phyloP scores from a whole-genome alignment of 1,140 invertebrate genomes.

The Globodera rostochiensis region DNA sequence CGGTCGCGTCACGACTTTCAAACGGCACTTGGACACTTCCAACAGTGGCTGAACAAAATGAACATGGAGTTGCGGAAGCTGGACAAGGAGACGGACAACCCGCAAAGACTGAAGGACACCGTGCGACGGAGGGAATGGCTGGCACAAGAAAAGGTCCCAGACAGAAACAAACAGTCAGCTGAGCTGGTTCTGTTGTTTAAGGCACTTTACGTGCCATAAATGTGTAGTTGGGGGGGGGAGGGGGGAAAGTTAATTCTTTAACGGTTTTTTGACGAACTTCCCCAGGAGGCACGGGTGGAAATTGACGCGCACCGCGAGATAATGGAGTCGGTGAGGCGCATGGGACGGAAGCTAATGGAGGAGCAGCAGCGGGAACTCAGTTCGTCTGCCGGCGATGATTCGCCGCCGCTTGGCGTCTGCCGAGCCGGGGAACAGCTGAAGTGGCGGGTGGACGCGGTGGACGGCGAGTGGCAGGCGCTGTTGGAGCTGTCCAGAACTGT shows the following conservation, averaged over 20 bases:
- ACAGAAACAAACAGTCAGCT: neutral
- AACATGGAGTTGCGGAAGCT: slow-evolving; percentile 30
- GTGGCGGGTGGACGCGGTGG: slow-evolving; percentile 47
- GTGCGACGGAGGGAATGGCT: slow-evolving; percentile 56
- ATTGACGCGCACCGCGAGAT: slow-evolving; percentile 61
- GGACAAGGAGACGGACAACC: slow-evolving; percentile 52
- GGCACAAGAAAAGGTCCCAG: slow-evolving; percentile 34
- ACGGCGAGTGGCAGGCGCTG: slow-evolving; percentile 47
- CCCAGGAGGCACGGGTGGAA: slow-evolving; percentile 49
- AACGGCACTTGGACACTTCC: slow-evolving; percentile 56
- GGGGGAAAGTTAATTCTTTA: no score
- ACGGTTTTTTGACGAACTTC: neutral
- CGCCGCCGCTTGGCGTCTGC: slow-evolving; percentile 30
- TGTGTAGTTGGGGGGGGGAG: no score
- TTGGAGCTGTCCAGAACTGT: slow-evolving; percentile 36
- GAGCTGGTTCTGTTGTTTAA: slow-evolving; percentile 2
- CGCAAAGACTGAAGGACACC: slow-evolving; percentile 59
- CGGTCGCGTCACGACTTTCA: slow-evolving; percentile 60
- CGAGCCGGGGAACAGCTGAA: slow-evolving; percentile 43
- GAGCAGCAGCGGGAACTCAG: slow-evolving; percentile 45
- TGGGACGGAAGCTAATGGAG: slow-evolving; percentile 55
- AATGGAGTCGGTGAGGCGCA: slow-evolving; percentile 53
- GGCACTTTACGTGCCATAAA: neutral
- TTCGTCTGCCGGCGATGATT: slow-evolving; percentile 35
- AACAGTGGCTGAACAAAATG: slow-evolving; percentile 52